A percentile compares a stretch with the other conserved stretches of the same genome.
Evolutionary conservation across 2,888 invertebrate species (phyloP).

Genomic region (Thyatira batis): DNA sequence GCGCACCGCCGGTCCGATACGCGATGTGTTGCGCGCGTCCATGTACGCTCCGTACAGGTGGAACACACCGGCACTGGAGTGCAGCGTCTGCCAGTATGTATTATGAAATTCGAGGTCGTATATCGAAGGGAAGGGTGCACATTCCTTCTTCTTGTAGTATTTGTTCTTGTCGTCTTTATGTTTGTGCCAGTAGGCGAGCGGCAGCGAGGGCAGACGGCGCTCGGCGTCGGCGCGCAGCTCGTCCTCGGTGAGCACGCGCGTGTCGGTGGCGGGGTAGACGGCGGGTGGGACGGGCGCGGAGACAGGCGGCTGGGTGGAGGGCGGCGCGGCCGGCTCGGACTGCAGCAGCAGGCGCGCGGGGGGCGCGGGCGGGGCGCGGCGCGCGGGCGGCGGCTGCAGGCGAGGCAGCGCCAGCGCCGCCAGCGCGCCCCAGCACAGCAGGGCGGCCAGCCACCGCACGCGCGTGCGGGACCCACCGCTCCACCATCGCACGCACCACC

Average conservation of each 20-base stretch:
- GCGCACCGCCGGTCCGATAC: conserved; percentile 91
- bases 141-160: conserved; percentile 85
- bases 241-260: conserved; percentile 84
- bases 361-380: conserved; percentile 33
- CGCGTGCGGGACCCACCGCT: conserved; percentile 56
- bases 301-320: conserved; percentile 34
- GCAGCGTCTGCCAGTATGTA: conserved; percentile 95
- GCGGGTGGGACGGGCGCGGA: conserved; percentile 29
- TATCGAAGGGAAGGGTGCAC: conserved; percentile 93
- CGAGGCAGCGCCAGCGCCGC: conserved; percentile 61
- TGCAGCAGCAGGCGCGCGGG: conserved; percentile 26
- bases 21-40: conserved; percentile 89
- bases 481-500: conserved; percentile 56
- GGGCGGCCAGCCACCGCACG: conserved; percentile 66
- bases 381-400: conserved; percentile 44
- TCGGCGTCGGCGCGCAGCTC: conserved; percentile 90
- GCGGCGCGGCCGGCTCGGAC: conserved; percentile 18
- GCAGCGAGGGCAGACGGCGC: conserved; percentile 90
- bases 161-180: conserved; percentile 90
- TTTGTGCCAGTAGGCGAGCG: conserved; percentile 92
- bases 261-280: conserved; percentile 50
- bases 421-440: conserved; percentile 69
- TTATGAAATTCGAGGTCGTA: conserved; percentile 97
- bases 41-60: conserved; percentile 95
- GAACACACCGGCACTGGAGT: conserved; percentile 92